Evolutionary conservation across 2,888 invertebrate species (phyloP), one percentile per base, ranked within the genome.

Genomic region (Arenicola marina): DNA sequence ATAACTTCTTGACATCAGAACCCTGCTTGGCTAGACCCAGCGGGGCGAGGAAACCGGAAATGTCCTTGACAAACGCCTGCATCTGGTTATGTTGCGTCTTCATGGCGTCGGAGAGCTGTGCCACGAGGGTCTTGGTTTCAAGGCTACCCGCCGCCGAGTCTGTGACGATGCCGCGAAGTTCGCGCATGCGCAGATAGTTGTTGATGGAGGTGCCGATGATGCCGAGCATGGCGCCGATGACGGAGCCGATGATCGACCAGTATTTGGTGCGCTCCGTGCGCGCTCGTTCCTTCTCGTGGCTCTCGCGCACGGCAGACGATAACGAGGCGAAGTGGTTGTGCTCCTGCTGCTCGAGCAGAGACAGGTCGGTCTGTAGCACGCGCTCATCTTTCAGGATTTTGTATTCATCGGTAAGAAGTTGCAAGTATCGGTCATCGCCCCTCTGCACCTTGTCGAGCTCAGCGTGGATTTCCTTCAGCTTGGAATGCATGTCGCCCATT

Each of bases 231-330:
- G 86, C 86, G 54, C 90, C 91, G 79, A 89, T 83, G 69, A 90
- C 85, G 3, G 90, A 90, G 4, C 89, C 90, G 46, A 90, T 88
- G 60, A 91, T 87, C 66, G 90, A 90, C 89, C 92, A 92, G 80
- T 93, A 93, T 82, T 93, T 93, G 62, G 92, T 92, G 61, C 90
- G 86, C 79, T 93, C 92, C 2, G 91, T 88, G 31, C 92, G 90
- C 0, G 90, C 89, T 43, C 92, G 83, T 80, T 93, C 93, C 61
- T 91, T 87, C 80, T 93, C 93, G 77, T 93, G 92, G 24, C 91
- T 91, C 69, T 91, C 88, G 68, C 92, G 87, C 0, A 93, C 89
- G 0, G 91, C 89, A 26, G 89, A 88, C 0, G 91, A 90, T 78
- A 92, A 87, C 0, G 87, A 86, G 0, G 89, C 87, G 78, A 92